Base-by-base conservation (phyloP, 2,888 invertebrate genomes). In the Furcula furcula region DNA sequence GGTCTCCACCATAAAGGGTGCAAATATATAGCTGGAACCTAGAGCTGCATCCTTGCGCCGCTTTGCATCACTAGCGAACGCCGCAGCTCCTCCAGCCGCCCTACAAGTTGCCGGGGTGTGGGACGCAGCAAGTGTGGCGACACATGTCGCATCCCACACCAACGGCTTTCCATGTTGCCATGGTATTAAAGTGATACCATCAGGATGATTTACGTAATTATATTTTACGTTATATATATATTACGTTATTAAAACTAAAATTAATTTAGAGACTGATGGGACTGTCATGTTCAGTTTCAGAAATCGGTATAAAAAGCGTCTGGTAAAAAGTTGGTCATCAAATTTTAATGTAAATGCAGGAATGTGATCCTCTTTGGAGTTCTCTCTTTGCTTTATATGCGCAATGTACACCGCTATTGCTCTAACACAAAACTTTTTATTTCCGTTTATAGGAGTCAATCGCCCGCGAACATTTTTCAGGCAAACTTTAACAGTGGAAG, bases 361-460 rank as follows among this genome's bases (percentile, higher is more conserved):
- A 79, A 83, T 78, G 76, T 75, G 78, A 79, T 82, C 75, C 69
- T 69, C 69, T 71, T 70, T 55, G 61, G 63, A 73, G 70, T 63
- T 72, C 67, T 75, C 72, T 70, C 67, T 79, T 79, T 73, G 71
- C 69, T 80, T 82, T 84, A 82, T 82, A 83, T 81, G 81, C 76
- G 77, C 79, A 72, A 76, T 81, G 78, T 83, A 79, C 75, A 77
- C 75, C 65, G 75, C 73, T 78, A 85, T 85, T 83, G 86, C 83
- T 84, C 83, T 85, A 77, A 86, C 84, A 82, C 76, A 78, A 81
- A 87, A 88, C 85, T 87, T 88, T 87, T 87, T 88, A 88, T 88
- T 86, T 87, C 86, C 88, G 85, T 83, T 87, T 85, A 88, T 87
- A 82, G 78, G 78, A 87, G 86, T 86, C 88, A 88, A 88, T 88